phyloP scores from a whole-genome alignment of 2,113 vertebrate genomes.

The Telmatochromis brichardi region DNA sequence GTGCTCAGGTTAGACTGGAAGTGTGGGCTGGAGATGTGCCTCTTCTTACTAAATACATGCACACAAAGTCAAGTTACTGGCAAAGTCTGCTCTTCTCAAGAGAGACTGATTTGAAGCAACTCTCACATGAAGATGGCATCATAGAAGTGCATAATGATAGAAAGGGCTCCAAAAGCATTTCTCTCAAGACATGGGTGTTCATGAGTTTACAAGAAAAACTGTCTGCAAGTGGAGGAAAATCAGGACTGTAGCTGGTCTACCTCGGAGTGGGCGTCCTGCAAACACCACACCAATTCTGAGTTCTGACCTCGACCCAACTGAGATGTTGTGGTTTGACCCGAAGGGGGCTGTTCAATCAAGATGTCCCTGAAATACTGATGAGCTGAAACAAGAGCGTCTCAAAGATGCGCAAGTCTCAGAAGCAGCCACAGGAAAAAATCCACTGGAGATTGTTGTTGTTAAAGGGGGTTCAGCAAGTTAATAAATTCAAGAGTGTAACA shows the following conservation, averaged over 20 bases:
- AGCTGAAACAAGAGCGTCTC: not conserved
- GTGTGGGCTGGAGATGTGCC: not conserved
- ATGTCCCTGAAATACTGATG: not conserved
- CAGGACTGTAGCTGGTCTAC: not conserved
- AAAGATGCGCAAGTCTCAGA: not conserved
- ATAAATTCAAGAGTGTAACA: not conserved
- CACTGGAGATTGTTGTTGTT: not conserved
- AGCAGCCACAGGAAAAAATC: not conserved
- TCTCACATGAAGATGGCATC: not conserved
- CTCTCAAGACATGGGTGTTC: not conserved
- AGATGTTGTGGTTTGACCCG: not conserved
- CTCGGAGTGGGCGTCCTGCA: not conserved
- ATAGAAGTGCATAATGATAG: not conserved
- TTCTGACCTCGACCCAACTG: not conserved
- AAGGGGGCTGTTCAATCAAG: not conserved
- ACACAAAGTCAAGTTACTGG: not conserved
- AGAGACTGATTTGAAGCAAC: not conserved
- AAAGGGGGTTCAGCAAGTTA: not conserved
- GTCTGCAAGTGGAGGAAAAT: not conserved
- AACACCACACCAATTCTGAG: not conserved
- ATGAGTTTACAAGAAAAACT: not conserved
- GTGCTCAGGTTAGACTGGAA: not conserved
- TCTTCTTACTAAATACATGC: not conserved
- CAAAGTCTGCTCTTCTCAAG: not conserved
- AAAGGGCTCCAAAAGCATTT: not conserved